phyloP scores from a whole-genome alignment of 2,888 invertebrate species.

The Pollenia labialis region DNA sequence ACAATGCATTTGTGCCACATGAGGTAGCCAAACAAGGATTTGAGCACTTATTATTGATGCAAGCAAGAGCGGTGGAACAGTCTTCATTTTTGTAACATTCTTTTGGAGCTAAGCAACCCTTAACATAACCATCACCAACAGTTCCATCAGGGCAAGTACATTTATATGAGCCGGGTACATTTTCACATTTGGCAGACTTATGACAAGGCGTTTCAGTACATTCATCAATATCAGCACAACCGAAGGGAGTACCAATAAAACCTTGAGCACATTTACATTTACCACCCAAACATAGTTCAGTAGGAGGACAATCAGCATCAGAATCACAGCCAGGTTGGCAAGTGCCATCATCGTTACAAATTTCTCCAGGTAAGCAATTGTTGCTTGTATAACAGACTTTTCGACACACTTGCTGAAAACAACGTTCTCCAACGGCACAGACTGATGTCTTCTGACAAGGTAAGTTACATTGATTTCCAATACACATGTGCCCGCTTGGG shows the following conservation, averaged over 20 bases:
- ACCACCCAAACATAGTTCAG: conserved; percentile 90
- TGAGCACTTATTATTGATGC: conserved; percentile 90
- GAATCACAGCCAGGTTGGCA: conserved; percentile 93
- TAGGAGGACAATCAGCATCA: conserved; percentile 91
- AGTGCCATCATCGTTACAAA: conserved; percentile 90
- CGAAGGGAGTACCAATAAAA: conserved; percentile 89
- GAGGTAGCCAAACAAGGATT: conserved; percentile 90
- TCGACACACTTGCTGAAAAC: conserved; percentile 90
- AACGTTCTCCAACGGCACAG: conserved; percentile 94
- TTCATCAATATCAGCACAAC: conserved; percentile 93
- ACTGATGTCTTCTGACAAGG: conserved; percentile 89
- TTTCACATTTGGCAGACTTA: conserved; percentile 90
- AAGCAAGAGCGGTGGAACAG: conserved; percentile 90
- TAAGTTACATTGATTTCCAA: conserved; percentile 90
- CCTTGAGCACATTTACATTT: conserved; percentile 92
- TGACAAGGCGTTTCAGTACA: conserved; percentile 92
- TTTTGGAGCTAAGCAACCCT: conserved; percentile 91
- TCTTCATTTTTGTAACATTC: conserved; percentile 90
- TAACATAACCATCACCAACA: conserved; percentile 89
- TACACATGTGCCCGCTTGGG: conserved; percentile 90
- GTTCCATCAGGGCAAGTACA: conserved; percentile 92
- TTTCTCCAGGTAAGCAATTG: conserved; percentile 95
- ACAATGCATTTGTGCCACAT: conserved; percentile 92
- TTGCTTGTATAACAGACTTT: conserved; percentile 95
- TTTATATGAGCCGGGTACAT: conserved; percentile 91